phyloP scores from a whole-genome alignment of 2,113 vertebrate genomes.

The Eubucco bourcierii region DNA sequence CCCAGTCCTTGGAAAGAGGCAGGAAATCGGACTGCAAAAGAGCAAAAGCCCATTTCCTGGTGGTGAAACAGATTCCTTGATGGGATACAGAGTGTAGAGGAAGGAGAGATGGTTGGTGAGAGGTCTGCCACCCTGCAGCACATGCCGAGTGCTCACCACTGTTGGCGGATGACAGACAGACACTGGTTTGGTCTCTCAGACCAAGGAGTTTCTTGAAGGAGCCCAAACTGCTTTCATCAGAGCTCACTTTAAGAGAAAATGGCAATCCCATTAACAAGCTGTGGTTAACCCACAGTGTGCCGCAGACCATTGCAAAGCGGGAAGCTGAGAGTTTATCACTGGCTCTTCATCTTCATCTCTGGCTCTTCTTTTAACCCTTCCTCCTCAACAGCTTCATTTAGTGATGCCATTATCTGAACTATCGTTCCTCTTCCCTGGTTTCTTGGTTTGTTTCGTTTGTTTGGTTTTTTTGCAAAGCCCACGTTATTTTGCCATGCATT shows the following conservation, averaged over 20 bases:
- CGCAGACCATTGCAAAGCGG: neutral
- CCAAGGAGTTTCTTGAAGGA: neutral
- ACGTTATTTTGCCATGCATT: neutral
- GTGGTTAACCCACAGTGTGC: neutral
- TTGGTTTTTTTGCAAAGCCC: neutral
- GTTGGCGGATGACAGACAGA: neutral
- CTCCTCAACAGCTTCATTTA: constrained; percentile 27
- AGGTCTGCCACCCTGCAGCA: neutral
- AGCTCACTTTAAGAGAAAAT: neutral
- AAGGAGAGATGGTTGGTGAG: neutral
- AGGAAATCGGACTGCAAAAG: neutral
- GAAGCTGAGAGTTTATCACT: neutral
- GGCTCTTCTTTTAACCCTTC: constrained; percentile 16
- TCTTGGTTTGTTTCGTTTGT: neutral
- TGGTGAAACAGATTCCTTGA: neutral
- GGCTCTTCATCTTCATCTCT: constrained; percentile 3
- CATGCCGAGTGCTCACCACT: fast-evolving
- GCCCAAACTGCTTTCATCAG: neutral
- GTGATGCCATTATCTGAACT: constrained; percentile 21
- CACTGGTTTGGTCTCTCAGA: neutral
- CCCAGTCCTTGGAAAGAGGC: neutral
- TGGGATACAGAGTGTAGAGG: neutral
- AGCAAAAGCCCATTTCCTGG: neutral
- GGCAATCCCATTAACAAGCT: neutral
- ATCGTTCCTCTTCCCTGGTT: neutral